Conservation (phyloP, 2,888 invertebrate species). For the Tetropium fuscum region DNA sequence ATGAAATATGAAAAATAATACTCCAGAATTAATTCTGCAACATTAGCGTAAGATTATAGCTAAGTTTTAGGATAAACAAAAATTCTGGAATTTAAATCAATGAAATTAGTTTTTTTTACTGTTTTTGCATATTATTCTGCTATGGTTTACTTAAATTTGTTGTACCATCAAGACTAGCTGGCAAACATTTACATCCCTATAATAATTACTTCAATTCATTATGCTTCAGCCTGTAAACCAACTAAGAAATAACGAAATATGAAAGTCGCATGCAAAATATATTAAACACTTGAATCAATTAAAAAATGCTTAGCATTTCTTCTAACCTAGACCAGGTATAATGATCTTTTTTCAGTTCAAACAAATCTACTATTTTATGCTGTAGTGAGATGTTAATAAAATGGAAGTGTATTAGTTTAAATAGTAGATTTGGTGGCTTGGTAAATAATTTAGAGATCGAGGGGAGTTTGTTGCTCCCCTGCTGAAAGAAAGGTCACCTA, state of each 20-base stretch:
- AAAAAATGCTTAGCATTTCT: conserved; percentile 23
- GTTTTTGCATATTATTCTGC: too few species aligned
- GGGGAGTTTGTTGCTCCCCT: conserved; percentile 25
- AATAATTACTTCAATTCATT: too few species aligned
- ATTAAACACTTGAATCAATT: conserved; percentile 9
- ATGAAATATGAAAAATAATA: too few species aligned
- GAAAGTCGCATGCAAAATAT: conserved; percentile 26
- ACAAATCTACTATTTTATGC: conserved; percentile 24
- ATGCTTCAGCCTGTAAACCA: conserved; percentile 7
- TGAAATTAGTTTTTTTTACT: too few species aligned
- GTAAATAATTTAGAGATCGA: conserved; percentile 21
- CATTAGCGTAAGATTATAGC: too few species aligned
- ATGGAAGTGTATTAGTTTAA: conserved; percentile 4
- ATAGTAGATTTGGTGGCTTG: conserved; percentile 21
- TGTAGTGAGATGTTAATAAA: not conserved
- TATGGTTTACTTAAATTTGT: too few species aligned
- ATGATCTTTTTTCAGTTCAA: not conserved
- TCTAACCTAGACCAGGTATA: conserved; percentile 1
- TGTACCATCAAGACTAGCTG: too few species aligned
- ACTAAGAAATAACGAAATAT: conserved; percentile 17
- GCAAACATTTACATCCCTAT: too few species aligned
- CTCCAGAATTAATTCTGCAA: too few species aligned
- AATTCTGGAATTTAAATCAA: too few species aligned
- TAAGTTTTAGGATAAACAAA: too few species aligned
- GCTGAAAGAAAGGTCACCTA: conserved; percentile 55